phyloP scores from a whole-genome alignment of 1,140 invertebrate genomes.

The Anastatus disparis region DNA sequence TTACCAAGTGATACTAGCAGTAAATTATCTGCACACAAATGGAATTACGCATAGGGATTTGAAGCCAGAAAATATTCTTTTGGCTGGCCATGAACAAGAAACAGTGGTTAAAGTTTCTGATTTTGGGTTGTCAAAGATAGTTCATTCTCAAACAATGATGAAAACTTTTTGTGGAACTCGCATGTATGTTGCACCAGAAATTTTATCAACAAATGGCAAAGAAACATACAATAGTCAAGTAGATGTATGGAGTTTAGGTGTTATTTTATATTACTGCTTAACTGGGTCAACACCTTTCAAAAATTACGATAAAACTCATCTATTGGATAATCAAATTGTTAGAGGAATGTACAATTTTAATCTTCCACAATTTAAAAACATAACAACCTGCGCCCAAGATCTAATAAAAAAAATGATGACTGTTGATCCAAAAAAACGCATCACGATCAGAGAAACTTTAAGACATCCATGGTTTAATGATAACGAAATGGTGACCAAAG shows the following conservation, averaged over 20 bases:
- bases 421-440: slow-evolving; percentile 74
- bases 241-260: slow-evolving; percentile 92
- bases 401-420: slow-evolving; percentile 76
- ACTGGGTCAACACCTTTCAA: slow-evolving; percentile 61
- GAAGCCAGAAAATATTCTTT: slow-evolving; percentile 87
- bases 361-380: slow-evolving; percentile 39
- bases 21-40: slow-evolving; percentile 84
- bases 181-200: slow-evolving; percentile 87
- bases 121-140: slow-evolving; percentile 88
- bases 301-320: slow-evolving; percentile 29
- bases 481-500: slow-evolving; percentile 42
- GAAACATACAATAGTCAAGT: slow-evolving; percentile 79
- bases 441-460: slow-evolving; percentile 76
- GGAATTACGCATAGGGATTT: slow-evolving; percentile 90
- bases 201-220: slow-evolving; percentile 72
- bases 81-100: slow-evolving; percentile 73
- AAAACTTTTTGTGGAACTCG: slow-evolving; percentile 90
- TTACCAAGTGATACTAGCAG: slow-evolving; percentile 85
- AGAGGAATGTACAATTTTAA: slow-evolving; percentile 54
- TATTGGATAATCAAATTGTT: slow-evolving; percentile 57
- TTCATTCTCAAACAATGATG: slow-evolving; percentile 80
- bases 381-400: slow-evolving; percentile 45
- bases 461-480: slow-evolving; percentile 77
- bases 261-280: slow-evolving; percentile 78
- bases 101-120: slow-evolving; percentile 85